Base-by-base conservation (phyloP, 2,113 vertebrate genomes). In the Chelonoidis abingdonii region DNA sequence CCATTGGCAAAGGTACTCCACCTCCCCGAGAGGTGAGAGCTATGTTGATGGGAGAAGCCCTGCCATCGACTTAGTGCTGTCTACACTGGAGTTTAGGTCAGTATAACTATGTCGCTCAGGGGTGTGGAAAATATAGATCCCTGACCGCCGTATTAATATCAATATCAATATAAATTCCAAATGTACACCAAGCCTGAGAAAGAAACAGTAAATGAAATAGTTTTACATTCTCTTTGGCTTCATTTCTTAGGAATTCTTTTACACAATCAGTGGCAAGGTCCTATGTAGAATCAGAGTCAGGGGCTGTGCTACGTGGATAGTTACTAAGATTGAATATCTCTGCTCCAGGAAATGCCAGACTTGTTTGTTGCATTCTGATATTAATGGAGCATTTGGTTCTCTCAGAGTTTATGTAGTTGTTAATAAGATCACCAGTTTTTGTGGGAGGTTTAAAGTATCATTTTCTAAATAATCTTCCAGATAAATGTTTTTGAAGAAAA, bases 321-420 rank as follows among this genome's bases (percentile, higher is more conserved):
- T 65, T 79, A 53, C 17, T 79, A 35, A 38, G 38, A 80, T 54
- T 79, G 53, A 91, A 82, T 21, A 84, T 16, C 10, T 91, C 41
- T 92, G 49, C 25, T 75, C 2, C 53, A 89, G 35, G 9, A 19
- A 72, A 3, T n/a, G 11, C 38, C 47, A 84, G 56, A 29, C 41
- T 93, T 91, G 82, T 44, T 82, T 91, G 89, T 82, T 24, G 25
- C 41, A 47, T 47, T 25, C 75, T 78, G 41, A 47, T 38, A 38
- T 78, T 44, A 47, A 44, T 78, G 41, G 44, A 47, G 38, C 19
- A 72, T 72, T 72, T 72, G 65, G 8, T 38, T 72, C 65, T 22
- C n/a, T 72, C n/a, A 22, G 35, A 72, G 38, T 10, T 72, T 72
- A 72, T 38, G n/a, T 38, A 38, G 19, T 5, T 38, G 65, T 72